A percentile compares a stretch with the other conserved stretches of the same genome.
These are phyloP conservation scores for Rhinophrynus dorsalis DNA, from an alignment of 2,797 vertebrate genomes.

Conservation along the genomic window DNA sequence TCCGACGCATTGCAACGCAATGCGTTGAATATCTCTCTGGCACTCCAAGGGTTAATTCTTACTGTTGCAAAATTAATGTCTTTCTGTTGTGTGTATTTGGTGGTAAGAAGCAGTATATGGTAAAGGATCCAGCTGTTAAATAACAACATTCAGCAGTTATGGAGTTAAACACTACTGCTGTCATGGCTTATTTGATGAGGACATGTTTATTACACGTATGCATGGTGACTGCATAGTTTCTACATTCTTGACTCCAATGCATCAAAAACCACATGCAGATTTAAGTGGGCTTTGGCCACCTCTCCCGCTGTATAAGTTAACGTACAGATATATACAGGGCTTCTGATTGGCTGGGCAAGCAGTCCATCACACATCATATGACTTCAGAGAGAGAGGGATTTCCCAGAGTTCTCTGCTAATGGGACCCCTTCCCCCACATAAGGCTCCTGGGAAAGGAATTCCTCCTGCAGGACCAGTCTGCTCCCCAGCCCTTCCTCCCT, in stretches of 20 bases:
- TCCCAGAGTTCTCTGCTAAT: conserved; percentile 37
- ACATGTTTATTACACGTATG: neutral
- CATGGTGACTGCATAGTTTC: neutral
- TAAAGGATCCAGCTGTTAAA: too few relatives aligned
- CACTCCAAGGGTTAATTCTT: too few relatives aligned
- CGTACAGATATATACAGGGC: neutral
- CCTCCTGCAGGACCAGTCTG: conserved; percentile 39
- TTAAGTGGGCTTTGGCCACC: too few relatives aligned
- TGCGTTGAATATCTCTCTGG: too few relatives aligned
- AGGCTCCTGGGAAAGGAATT: conserved; percentile 50
- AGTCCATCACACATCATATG: conserved; percentile 40
- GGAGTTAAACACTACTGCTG: too few relatives aligned
- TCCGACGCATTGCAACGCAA: too few relatives aligned
- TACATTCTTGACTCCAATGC: neutral
- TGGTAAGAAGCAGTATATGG: too few relatives aligned
- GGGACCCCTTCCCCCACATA: conserved; percentile 43
- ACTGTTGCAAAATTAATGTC: too few relatives aligned
- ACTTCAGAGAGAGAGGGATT: conserved; percentile 35
- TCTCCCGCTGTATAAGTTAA: neutral
- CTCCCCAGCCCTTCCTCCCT: neutral
- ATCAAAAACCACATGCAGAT: neutral
- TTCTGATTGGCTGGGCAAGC: conserved; percentile 20
- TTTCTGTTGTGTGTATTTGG: too few relatives aligned
- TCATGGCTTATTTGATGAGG: too few relatives aligned
- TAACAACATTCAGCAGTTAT: too few relatives aligned